These are phyloP conservation scores for Hemaris fuciformis DNA, from an alignment of 2,888 invertebrate genomes.

Conservation along the genomic window DNA sequence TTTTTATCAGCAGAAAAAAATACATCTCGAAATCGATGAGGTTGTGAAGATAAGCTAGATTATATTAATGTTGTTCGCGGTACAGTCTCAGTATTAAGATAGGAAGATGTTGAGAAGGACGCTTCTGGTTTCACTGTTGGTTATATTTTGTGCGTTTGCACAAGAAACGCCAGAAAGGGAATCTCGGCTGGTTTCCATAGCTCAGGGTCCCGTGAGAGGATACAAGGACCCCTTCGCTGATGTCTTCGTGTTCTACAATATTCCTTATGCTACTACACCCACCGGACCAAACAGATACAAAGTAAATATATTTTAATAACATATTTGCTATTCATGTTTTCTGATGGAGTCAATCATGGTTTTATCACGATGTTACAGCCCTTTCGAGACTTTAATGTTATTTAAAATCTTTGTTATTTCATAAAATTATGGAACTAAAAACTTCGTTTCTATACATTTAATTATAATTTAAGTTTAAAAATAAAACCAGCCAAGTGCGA, in stretches of 20 bases:
- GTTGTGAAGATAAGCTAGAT: no score
- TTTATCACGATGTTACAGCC: no score
- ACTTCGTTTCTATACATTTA: no score
- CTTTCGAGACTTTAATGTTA: no score
- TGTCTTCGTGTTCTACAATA: constrained; percentile 33
- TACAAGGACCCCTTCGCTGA: constrained; percentile 30
- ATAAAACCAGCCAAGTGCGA: no score
- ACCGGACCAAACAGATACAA: constrained; percentile 40
- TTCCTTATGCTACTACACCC: constrained; percentile 47
- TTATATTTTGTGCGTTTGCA: neutral
- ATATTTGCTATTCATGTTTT: no score
- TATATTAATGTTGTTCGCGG: neutral
- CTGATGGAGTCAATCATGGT: no score
- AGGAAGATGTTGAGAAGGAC: neutral
- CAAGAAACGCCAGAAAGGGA: constrained; percentile 9
- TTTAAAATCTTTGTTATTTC: no score
- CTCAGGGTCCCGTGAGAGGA: constrained; percentile 44
- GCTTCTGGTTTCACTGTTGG: neutral
- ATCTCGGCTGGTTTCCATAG: constrained; percentile 29
- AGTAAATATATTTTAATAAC: constrained; percentile 30
- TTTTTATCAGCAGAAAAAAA: no score
- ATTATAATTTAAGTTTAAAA: no score
- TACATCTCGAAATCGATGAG: no score
- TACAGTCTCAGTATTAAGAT: neutral
- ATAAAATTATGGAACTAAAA: no score